A percentile compares a stretch with the other conserved stretches of the same genome.
These are phyloP conservation scores for Sebastes elongatus DNA, from an alignment of 2,797 vertebrate genomes.

Conservation along the genomic window DNA sequence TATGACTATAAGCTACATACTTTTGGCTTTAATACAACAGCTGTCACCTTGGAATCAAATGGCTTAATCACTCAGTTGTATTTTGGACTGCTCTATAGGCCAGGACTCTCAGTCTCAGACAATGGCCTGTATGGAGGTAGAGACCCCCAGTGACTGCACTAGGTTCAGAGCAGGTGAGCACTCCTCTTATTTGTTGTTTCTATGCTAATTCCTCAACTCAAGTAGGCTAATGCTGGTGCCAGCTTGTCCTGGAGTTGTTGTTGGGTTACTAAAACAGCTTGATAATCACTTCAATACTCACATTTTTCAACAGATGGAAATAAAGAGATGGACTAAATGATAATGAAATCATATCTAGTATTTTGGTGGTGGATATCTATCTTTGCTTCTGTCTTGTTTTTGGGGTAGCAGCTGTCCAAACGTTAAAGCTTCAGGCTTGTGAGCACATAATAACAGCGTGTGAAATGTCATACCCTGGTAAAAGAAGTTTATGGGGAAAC, in stretches of 20 bases:
- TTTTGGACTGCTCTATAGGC: neutral
- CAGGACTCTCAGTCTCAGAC: neutral
- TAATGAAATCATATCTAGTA: neutral
- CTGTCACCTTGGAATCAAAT: slow-evolving; percentile 2
- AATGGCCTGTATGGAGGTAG: slow-evolving; percentile 64
- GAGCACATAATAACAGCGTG: neutral
- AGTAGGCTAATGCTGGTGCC: neutral
- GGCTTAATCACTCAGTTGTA: neutral
- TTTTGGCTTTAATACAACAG: neutral
- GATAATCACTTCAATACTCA: neutral
- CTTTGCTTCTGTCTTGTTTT: neutral
- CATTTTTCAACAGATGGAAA: neutral
- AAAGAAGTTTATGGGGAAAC: neutral
- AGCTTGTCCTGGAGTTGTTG: neutral
- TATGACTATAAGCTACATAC: neutral
- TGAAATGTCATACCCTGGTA: neutral
- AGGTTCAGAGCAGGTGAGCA: slow-evolving; percentile 56
- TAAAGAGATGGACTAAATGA: neutral
- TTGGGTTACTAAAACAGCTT: neutral
- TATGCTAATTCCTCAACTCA: neutral
- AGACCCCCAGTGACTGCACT: slow-evolving; percentile 38
- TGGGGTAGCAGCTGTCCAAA: neutral
- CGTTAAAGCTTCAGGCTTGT: neutral
- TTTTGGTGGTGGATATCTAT: neutral
- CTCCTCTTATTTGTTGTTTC: neutral